Evolutionary conservation across 1,140 invertebrate species (phyloP).

Genomic region (Diorhabda elongata): DNA sequence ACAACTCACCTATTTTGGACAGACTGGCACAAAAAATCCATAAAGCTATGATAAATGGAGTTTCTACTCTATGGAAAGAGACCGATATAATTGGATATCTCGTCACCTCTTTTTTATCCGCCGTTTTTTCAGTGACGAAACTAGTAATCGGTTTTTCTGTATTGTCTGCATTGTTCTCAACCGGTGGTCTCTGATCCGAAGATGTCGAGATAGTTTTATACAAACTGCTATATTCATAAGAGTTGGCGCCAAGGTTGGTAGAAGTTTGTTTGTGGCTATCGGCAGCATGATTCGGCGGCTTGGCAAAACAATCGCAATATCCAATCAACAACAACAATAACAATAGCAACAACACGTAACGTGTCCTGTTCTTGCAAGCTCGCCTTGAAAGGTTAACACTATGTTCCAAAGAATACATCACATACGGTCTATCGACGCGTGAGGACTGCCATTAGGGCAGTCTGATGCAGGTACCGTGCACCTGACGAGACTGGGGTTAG

Average conservation of each 20-base stretch:
- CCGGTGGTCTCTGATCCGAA: constrained; percentile 32
- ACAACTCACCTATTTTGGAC: constrained; percentile 86
- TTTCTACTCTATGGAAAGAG: constrained; percentile 83
- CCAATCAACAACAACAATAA: constrained; percentile 23
- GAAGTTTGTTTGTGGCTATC: constrained; percentile 25
- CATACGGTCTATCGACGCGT: constrained; percentile 35
- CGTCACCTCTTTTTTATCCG: constrained; percentile 40
- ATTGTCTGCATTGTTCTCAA: constrained; percentile 1
- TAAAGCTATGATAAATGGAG: constrained; percentile 87
- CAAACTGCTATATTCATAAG: constrained; percentile 29
- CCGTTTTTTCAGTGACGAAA: constrained; percentile 28
- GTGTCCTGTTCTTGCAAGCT: constrained; percentile 49
- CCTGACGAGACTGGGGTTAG: constrained; percentile 35
- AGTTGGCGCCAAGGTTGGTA: constrained; percentile 24
- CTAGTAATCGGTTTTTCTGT: constrained; percentile 23
- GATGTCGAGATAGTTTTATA: constrained; percentile 26
- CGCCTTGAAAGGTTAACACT: constrained; percentile 55
- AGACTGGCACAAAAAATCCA: constrained; percentile 94
- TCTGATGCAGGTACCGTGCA: constrained; percentile 38
- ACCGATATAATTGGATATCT: constrained; percentile 73
- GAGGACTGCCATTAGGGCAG: constrained; percentile 46
- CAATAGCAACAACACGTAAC: constrained; percentile 36
- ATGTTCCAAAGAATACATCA: constrained; percentile 54
- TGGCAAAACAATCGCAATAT: constrained; percentile 21
- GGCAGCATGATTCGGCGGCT: constrained; percentile 37